Base-by-base conservation (phyloP, 2,888 invertebrate genomes). In the Lochmaea crataegi region DNA sequence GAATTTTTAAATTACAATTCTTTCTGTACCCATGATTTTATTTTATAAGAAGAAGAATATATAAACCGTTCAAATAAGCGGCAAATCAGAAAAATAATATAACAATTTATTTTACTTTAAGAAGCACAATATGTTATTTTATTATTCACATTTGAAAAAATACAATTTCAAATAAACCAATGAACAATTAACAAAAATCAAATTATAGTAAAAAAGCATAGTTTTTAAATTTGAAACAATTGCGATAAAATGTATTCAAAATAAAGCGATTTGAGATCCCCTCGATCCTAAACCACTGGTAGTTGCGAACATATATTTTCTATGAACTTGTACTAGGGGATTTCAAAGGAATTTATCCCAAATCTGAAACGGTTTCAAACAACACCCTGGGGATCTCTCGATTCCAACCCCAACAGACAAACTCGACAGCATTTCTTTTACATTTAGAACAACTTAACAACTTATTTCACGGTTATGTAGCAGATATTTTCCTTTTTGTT, bases 351-450 rank as follows among this genome's bases (percentile, higher is more conserved):
- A 71, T 74, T 71, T 71, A 72, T 76, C 71, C 73, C 66, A 63
- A 68, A 73, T 58, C 65, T 72, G 74, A 71, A 76, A 60, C 63
- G 74, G 82, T 80, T 78, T 75, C 72, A 65, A 78, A 83, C 78
- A 77, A 75, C 81, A 76, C 83, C 73, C 83, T 16, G 53, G 83
- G 80, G 84, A 83, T 78, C 76, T 74, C 80, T 83, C 82, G 82
- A 80, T 81, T 82, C 80, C 80, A 79, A 81, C 81, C 80, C 82
- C 83, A 82, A 82, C 81, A 80, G 80, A 80, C 83, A 80, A 63
- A 82, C 82, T 81, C 79, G 76, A 79, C 80, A 78, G 77, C 80
- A 79, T 81, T 83, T 83, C 82, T 81, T 82, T 82, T 81, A 82
- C 80, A 79, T 82, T 82, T 81, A 78, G 75, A 77, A 73, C 76